Evolutionary conservation across 2,113 vertebrate genomes (phyloP).

Genomic region (Burhinus bistriatus): DNA sequence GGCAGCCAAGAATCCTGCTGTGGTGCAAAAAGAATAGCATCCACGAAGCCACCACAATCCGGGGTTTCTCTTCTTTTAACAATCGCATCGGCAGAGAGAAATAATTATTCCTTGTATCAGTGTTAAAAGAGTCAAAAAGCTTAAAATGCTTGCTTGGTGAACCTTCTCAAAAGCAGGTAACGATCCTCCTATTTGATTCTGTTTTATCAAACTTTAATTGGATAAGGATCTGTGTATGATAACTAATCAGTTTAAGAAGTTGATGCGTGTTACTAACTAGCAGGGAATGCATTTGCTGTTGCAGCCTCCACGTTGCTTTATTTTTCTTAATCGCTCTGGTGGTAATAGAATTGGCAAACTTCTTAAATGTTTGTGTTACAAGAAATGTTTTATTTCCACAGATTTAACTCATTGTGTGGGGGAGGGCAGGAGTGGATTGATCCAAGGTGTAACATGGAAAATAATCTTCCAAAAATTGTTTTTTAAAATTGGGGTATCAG

Average conservation of each 20-base stretch:
- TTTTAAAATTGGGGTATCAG: background rate
- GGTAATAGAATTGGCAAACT: background rate
- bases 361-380: background rate
- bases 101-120: constrained; percentile 59
- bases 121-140: constrained; percentile 67
- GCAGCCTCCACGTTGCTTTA: background rate
- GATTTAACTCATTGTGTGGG: background rate
- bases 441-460: background rate
- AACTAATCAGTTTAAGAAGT: background rate
- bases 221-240: background rate
- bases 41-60: constrained; percentile 46
- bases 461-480: background rate
- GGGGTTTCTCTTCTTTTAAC: constrained; percentile 39
- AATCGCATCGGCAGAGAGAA: constrained; percentile 53
- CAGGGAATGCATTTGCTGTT: background rate
- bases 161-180: constrained; percentile 49
- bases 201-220: background rate
- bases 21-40: constrained; percentile 76
- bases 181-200: constrained; percentile 19
- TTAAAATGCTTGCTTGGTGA: constrained; percentile 49
- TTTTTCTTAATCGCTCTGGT: background rate
- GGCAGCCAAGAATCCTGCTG: constrained; percentile 89
- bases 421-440: background rate
- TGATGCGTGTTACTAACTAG: background rate
- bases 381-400: background rate